phyloP scores from a whole-genome alignment of 2,888 invertebrate species.

The Eupithecia subfuscata region DNA sequence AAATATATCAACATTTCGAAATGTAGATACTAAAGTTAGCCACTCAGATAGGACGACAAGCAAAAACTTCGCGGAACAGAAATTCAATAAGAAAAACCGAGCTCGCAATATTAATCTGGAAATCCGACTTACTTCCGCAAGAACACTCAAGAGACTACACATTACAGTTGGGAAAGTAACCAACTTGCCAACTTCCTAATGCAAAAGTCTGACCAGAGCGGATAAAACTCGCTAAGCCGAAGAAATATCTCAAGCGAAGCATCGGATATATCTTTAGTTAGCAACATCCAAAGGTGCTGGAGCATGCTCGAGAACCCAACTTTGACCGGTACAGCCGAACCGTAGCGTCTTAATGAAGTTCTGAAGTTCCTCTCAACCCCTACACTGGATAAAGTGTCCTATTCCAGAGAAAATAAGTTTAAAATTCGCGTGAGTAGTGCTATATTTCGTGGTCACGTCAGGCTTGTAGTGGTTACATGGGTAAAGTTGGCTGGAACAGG shows the following conservation, averaged over 20 bases:
- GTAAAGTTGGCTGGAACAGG: constrained; percentile 41
- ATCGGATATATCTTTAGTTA: constrained; percentile 59
- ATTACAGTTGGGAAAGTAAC: constrained; percentile 42
- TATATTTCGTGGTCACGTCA: constrained; percentile 59
- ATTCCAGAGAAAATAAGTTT: constrained; percentile 52
- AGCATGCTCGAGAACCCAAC: constrained; percentile 66
- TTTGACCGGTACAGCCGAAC: constrained; percentile 70
- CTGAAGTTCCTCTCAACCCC: constrained; percentile 57
- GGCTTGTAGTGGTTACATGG: constrained; percentile 50
- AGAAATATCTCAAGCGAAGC: constrained; percentile 56
- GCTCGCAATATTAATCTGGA: constrained; percentile 36
- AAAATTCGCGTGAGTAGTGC: constrained; percentile 48
- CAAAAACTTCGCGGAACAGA: constrained; percentile 35
- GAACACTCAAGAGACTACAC: constrained; percentile 44
- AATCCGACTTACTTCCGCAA: constrained; percentile 37
- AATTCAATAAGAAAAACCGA: constrained; percentile 38
- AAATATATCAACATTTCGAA: not conserved
- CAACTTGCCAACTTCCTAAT: constrained; percentile 48
- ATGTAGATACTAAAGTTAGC: not conserved
- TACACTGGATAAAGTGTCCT: constrained; percentile 55
- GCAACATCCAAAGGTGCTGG: constrained; percentile 64
- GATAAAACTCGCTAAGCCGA: constrained; percentile 60
- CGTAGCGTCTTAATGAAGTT: constrained; percentile 78
- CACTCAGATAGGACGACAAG: constrained; percentile 11
- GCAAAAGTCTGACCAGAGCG: constrained; percentile 55